Evolutionary conservation across 2,888 invertebrate genomes (phyloP).

Genomic region (Tachina grossa): DNA sequence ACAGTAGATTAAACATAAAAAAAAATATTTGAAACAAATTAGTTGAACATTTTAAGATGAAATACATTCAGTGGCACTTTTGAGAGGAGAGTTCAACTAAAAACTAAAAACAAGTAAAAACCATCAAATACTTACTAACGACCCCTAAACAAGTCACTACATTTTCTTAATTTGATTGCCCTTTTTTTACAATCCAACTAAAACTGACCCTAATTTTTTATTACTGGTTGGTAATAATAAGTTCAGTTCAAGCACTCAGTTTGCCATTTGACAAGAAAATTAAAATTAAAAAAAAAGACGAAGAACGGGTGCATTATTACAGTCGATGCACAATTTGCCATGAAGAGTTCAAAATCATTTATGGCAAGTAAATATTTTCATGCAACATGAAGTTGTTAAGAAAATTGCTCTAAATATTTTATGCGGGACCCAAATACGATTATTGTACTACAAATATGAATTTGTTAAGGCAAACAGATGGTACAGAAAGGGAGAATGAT

Average conservation of each 20-base stretch:
- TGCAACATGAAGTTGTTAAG: slow-evolving; percentile 5
- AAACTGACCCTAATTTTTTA: slow-evolving; percentile 37
- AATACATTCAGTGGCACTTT: background rate
- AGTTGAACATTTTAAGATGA: slow-evolving; percentile 6
- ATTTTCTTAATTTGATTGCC: background rate
- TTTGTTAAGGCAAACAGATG: slow-evolving; percentile 20
- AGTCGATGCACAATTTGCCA: too few species aligned
- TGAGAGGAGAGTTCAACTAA: background rate
- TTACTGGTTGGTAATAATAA: too few species aligned
- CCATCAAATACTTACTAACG: slow-evolving; percentile 22
- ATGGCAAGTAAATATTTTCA: background rate
- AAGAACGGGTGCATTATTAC: too few species aligned
- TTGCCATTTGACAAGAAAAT: background rate
- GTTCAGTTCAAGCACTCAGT: background rate
- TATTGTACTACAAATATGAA: slow-evolving; percentile 35
- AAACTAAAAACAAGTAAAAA: background rate
- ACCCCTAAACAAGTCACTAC: slow-evolving; percentile 9
- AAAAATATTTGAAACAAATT: slow-evolving; percentile 1
- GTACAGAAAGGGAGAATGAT: slow-evolving; percentile 4
- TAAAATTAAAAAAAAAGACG: too few species aligned
- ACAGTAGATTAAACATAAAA: too few species aligned
- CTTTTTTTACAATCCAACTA: background rate
- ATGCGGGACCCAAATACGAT: slow-evolving; percentile 49
- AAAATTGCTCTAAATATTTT: slow-evolving; percentile 12
- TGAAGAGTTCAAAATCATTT: slow-evolving; percentile 16